Base-by-base conservation (phyloP, 2,888 invertebrate species). In the Sicus ferrugineus region DNA sequence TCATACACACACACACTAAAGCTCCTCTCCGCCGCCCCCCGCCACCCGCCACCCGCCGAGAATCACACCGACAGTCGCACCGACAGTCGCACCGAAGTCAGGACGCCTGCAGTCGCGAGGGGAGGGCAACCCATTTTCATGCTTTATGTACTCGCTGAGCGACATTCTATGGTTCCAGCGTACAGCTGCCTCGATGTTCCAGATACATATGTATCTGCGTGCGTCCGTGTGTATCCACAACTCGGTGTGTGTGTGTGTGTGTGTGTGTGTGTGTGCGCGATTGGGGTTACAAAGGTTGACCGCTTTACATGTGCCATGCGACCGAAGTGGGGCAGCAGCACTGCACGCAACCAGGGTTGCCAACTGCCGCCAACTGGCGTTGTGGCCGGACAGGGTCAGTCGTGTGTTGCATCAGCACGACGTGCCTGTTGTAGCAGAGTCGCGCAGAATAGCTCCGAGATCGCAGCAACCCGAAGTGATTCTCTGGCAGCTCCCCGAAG, bases 1-100 rank as follows among this genome's bases (percentile, higher is more conserved):
- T 30, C 61, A 63, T 54, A 61, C 19, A 56, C 58, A 67, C 30
- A 66, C n/a, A n/a, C n/a, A n/a, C n/a, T n/a, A n/a, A n/a, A n/a
- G n/a, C n/a, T n/a, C n/a, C n/a, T n/a, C n/a, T n/a, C n/a, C n/a
- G n/a, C n/a, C n/a, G n/a, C n/a, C n/a, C n/a, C n/a, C n/a, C n/a
- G n/a, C 34, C 21, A 14, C 3, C 42, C 48, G 14, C 11, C 23
- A 19, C 50, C 46, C 48, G 16, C 28, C 16, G n/a, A 63, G 14
- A 28, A 7, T 2, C 46, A 21, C 34, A 19, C 21, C 2, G 19
- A 23, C 48, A 11, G 5, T 50, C 11, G 48, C 48, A n/a, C 28
- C 16, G 11, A 50, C 19, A 11, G 11, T 50, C n/a, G 23, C 28
- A 56, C 16, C 28, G 56, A 56, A 50, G 9, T 19, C 23, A 38